Percentiles rank a stretch among this genome's conserved stretches.
Evolutionary conservation across 2,113 vertebrate species (phyloP).

Genomic region (Salvator merianae): DNA sequence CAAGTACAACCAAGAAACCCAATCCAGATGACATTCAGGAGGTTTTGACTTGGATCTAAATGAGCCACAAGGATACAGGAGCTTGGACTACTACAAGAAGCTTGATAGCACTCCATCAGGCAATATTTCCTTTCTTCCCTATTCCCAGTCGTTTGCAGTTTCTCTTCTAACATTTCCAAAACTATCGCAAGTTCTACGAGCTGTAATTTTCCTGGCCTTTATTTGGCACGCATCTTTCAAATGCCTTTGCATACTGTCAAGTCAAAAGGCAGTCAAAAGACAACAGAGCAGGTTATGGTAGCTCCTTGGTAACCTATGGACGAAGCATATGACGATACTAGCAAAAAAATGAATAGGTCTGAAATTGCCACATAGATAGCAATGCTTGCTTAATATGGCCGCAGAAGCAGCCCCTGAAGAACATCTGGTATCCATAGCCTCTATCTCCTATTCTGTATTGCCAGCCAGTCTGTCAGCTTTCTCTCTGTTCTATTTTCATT

Average conservation of each 20-base stretch:
- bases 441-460: neutral
- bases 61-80: neutral
- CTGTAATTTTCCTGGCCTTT: neutral
- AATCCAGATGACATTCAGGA: neutral
- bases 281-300: neutral
- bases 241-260: neutral
- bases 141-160: too few species aligned
- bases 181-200: neutral
- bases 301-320: too few species aligned
- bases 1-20: neutral
- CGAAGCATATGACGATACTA: neutral
- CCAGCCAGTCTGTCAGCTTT: neutral
- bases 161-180: slow-evolving; percentile 1
- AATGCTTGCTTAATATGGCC: neutral
- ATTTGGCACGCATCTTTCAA: slow-evolving; percentile 3
- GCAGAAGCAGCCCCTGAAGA: neutral
- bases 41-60: neutral
- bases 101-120: neutral
- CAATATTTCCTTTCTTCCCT: too few species aligned
- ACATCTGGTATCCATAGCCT: neutral
- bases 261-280: neutral
- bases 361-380: neutral
- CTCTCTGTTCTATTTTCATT: neutral
- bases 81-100: neutral
- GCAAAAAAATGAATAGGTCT: neutral